Base-by-base conservation (phyloP, 2,797 vertebrate species). In the Sparus aurata region DNA sequence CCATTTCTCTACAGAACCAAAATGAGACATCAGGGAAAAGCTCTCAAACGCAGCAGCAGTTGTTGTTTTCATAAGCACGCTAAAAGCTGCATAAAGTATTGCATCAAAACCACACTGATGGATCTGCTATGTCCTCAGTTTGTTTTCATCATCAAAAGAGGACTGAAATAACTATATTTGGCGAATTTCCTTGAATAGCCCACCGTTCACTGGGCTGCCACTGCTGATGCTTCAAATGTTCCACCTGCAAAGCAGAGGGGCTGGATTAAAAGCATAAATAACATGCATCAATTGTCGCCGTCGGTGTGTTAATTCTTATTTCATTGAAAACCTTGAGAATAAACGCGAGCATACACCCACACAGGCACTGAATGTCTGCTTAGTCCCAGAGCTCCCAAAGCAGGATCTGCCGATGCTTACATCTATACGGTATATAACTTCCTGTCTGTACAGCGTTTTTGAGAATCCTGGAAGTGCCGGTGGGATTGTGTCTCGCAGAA, bases 201-300 rank as follows among this genome's bases (percentile, higher is more conserved):
- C 65, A 80, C 69, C 69, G 22, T 46, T 84, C 13, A 46, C 3
- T 22, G 62, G 55, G 55, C 69, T 66, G 61, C 52, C 62, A 73
- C 84, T 68, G 75, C 85, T 80, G 74, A 53, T 63, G 49, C 83
- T 73, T 82, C 52, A 73, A 77, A 86, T 80, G 61, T 73, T 81
- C 60, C 69, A 80, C 78, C 77, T 80, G 77, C 76, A 79, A 61
- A 77, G 74, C 53, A 60, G 38, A 73, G 50, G 41, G 41, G 61
- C 62, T 41, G 73, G 73, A 89, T 80, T 90, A 75, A 87, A 82
- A 80, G 73, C 67, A 77, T 75, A 66, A 85, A 79, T 78, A 85
- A 82, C 83, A 82, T 75, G 69, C 75, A 65, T 85, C 75, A 77
- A 66, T 87, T 79, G 75, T 57, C 53, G 63, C 80, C 58, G 76